phyloP scores from a whole-genome alignment of 2,888 invertebrate species.

The Cremastinae sp. region DNA sequence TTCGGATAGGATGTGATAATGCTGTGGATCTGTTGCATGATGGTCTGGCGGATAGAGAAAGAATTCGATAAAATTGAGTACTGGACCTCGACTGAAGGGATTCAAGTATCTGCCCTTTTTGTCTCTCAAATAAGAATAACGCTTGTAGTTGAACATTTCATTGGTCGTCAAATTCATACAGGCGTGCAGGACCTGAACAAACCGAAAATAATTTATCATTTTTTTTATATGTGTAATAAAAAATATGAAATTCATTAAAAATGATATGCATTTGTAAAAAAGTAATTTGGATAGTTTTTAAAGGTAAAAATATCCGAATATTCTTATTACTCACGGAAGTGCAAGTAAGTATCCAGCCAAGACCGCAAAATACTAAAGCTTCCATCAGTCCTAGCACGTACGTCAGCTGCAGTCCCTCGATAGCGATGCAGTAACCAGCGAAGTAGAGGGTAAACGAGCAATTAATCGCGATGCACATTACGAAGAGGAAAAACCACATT shows the following conservation, averaged over 20 bases:
- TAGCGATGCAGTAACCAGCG: constrained; percentile 91
- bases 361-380: constrained; percentile 91
- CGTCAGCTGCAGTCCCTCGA: constrained; percentile 92
- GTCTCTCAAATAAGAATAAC: constrained; percentile 94
- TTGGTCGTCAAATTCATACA: constrained; percentile 97
- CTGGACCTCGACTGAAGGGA: constrained; percentile 94
- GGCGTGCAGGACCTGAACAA: constrained; percentile 90
- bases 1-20: constrained; percentile 84
- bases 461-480: constrained; percentile 92
- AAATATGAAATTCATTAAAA: background rate
- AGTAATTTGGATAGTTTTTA: background rate
- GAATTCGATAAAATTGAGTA: constrained; percentile 93
- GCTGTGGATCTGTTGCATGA: constrained; percentile 85
- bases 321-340: constrained; percentile 87
- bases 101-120: constrained; percentile 94
- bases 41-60: constrained; percentile 93
- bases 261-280: constrained; percentile 14
- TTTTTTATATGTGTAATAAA: too few species aligned
- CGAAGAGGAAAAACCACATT: constrained; percentile 96
- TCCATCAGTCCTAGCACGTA: constrained; percentile 92
- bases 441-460: constrained; percentile 94
- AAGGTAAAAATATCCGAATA: background rate
- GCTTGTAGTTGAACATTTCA: constrained; percentile 96
- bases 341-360: constrained; percentile 93
- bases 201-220: constrained; percentile 57